Percentiles rank a stretch among this genome's conserved stretches.
Conservation (phyloP, 2,888 invertebrate genomes). For the Drosophila melanosoma region DNA sequence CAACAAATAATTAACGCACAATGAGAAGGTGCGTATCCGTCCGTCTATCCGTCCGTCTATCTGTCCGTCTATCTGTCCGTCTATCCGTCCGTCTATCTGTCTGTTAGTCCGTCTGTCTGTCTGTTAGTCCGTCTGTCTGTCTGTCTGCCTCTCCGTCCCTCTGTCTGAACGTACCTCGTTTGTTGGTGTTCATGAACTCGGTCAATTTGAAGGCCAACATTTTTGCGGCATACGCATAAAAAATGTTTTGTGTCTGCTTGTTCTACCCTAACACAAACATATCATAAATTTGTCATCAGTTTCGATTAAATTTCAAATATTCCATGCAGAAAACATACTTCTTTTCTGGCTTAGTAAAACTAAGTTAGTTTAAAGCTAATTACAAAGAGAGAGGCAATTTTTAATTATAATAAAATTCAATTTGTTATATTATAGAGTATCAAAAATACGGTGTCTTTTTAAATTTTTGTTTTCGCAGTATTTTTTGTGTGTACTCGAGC, state of each 20-base stretch:
- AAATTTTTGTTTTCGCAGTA: not conserved
- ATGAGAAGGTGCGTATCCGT: constrained; percentile 72
- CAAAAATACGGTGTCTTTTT: not conserved
- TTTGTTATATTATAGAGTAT: constrained; percentile 6
- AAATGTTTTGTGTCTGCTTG: constrained; percentile 43
- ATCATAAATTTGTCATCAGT: constrained; percentile 7
- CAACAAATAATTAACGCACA: constrained; percentile 72
- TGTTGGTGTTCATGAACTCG: constrained; percentile 79
- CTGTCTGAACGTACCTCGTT: constrained; percentile 41
- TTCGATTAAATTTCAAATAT: not conserved
- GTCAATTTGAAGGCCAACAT: constrained; percentile 81
- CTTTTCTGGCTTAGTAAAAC: not conserved
- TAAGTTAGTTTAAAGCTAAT: not conserved
- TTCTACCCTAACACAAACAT: constrained; percentile 40
- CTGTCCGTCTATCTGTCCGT: constrained; percentile 20
- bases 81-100: constrained; percentile 6
- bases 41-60: not conserved
- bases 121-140: not conserved
- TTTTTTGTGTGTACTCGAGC: constrained; percentile 59
- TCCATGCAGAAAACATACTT: not conserved
- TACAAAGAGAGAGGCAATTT: not conserved
- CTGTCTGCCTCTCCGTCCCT: constrained; percentile 15
- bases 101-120: constrained; percentile 17
- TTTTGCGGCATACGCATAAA: constrained; percentile 75
- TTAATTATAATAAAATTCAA: not conserved